These are phyloP conservation scores for Drosophila bipectinata DNA, from an alignment of 1,140 invertebrate species.

Conservation along the genomic window DNA sequence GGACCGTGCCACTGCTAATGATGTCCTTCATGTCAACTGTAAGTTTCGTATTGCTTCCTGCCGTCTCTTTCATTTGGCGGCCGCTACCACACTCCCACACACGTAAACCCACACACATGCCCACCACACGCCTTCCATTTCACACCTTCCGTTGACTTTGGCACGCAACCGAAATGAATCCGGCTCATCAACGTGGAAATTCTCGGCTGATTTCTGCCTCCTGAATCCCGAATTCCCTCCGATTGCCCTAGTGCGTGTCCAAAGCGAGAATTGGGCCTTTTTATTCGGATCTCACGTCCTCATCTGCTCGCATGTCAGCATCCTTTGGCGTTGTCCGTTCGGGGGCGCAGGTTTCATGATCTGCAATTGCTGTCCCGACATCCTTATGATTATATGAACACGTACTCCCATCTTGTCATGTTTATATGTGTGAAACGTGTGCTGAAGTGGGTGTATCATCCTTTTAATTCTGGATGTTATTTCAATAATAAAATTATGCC, in stretches of 20 bases:
- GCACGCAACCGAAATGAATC: conserved; percentile 63
- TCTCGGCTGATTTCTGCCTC: conserved; percentile 42
- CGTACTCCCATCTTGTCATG: conserved; percentile 23
- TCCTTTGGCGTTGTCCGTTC: conserved; percentile 9
- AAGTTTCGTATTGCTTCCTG: conserved; percentile 42
- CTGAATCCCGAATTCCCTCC: neutral
- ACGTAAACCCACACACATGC: neutral
- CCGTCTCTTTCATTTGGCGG: conserved; percentile 13
- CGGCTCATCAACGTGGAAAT: conserved; percentile 54
- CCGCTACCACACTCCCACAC: neutral
- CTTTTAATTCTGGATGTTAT: neutral
- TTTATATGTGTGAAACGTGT: neutral
- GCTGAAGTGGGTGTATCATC: neutral
- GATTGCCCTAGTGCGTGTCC: conserved; percentile 31
- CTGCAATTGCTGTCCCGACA: conserved; percentile 23
- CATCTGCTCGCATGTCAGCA: conserved; percentile 24
- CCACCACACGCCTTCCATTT: conserved; percentile 21
- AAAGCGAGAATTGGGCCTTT: conserved; percentile 33
- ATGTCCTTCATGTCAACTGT: conserved; percentile 54
- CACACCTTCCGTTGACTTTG: conserved; percentile 44
- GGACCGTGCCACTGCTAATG: conserved; percentile 49
- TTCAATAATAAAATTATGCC: conserved; percentile 24
- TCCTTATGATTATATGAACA: conserved; percentile 30
- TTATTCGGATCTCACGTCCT: conserved; percentile 36
- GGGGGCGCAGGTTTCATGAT: conserved; percentile 26